Evolutionary conservation across 2,797 vertebrate species (phyloP).

Genomic region (Myotis planiceps): DNA sequence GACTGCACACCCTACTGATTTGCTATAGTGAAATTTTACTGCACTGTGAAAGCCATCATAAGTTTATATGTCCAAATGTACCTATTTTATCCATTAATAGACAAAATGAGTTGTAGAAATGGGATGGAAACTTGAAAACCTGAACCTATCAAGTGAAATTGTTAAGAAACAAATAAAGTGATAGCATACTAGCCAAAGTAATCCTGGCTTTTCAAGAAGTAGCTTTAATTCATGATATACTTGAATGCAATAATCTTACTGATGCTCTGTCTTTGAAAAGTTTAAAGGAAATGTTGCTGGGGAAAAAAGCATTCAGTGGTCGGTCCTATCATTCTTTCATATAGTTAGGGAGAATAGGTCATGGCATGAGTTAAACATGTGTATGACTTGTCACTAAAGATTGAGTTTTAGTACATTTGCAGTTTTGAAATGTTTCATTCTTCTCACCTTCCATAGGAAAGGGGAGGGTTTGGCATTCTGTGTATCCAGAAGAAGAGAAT

Average conservation of each 20-base stretch:
- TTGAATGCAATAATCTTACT: background rate
- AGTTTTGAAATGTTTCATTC: conserved; percentile 47
- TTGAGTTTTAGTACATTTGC: background rate
- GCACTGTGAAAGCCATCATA: background rate
- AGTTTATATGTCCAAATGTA: background rate
- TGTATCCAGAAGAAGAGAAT: conserved; percentile 1
- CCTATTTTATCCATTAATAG: background rate
- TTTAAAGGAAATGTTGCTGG: background rate
- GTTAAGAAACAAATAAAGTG: conserved; percentile 8
- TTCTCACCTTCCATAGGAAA: conserved; percentile 2
- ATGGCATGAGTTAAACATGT: background rate
- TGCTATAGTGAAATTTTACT: background rate
- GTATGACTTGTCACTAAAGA: conserved; percentile 7
- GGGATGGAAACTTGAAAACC: background rate
- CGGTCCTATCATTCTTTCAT: background rate
- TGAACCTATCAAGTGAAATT: background rate
- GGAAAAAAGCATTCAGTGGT: background rate
- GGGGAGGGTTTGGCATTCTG: background rate
- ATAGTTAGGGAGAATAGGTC: background rate
- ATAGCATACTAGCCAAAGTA: background rate
- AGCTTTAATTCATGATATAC: background rate
- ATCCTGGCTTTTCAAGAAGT: background rate
- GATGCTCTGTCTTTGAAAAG: background rate
- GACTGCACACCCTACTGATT: background rate
- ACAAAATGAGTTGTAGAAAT: conserved; percentile 24